Percentiles rank a stretch among this genome's conserved stretches.
Conservation (phyloP, 2,888 invertebrate species). For the Diadegma fenestrale region DNA sequence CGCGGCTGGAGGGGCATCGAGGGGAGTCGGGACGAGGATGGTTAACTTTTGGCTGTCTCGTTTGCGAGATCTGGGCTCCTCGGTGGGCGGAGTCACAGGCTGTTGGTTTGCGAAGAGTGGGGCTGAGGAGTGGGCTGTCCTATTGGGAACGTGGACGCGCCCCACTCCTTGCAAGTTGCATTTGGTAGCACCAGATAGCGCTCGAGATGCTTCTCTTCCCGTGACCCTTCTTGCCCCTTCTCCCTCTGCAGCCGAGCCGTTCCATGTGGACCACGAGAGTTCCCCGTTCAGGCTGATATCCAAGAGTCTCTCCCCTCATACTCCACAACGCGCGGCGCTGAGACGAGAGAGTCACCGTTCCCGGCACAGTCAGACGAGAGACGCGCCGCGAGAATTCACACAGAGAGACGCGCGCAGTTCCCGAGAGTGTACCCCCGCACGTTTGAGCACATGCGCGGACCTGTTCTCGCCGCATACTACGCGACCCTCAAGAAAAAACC, state of each 20-base stretch:
- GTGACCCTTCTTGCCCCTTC: conserved; percentile 14
- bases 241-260: conserved; percentile 62
- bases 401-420: conserved; percentile 50
- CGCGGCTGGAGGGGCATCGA: conserved; percentile 25
- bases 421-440: conserved; percentile 59
- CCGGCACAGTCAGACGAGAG: conserved; percentile 64
- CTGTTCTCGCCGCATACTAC: conserved; percentile 26
- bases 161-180: conserved; percentile 67
- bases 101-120: conserved; percentile 61
- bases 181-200: conserved; percentile 73
- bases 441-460: conserved; percentile 70
- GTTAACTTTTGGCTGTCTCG: conserved; percentile 2
- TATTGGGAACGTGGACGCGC: conserved; percentile 69
- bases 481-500: conserved; percentile 16
- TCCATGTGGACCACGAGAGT: conserved; percentile 70
- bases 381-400: conserved; percentile 57
- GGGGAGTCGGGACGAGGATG: conserved; percentile 12
- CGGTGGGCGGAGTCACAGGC: conserved; percentile 56
- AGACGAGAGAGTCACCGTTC: conserved; percentile 70
- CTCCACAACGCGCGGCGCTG: conserved; percentile 79
- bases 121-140: conserved; percentile 74
- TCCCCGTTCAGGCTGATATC: conserved; percentile 61
- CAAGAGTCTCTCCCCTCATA: conserved; percentile 78
- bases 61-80: conserved; percentile 30
- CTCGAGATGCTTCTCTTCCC: conserved; percentile 39